phyloP scores from a whole-genome alignment of 2,113 vertebrate genomes.

The Montifringilla adamsi region DNA sequence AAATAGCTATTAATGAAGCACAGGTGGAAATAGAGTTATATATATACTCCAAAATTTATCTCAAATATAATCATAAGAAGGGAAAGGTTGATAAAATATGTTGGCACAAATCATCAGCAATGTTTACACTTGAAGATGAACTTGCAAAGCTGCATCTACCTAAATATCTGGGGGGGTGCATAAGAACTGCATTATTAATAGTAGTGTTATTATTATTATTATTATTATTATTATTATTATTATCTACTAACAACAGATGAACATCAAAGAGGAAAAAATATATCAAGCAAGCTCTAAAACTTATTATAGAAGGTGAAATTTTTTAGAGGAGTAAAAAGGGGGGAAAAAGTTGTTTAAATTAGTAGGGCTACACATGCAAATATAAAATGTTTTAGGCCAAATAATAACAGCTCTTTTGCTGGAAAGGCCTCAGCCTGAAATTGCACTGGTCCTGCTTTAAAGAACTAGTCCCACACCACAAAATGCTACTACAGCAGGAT shows the following conservation, averaged over 20 bases:
- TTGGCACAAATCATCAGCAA: neutral
- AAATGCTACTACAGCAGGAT: neutral
- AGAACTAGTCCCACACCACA: neutral
- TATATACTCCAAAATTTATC: neutral
- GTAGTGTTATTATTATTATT: neutral
- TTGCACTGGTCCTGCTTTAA: neutral
- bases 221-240: neutral
- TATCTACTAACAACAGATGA: neutral
- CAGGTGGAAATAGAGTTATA: neutral
- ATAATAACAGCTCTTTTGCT: neutral
- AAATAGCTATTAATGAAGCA: conserved; percentile 8
- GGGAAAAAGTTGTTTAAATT: neutral
- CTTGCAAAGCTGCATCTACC: neutral
- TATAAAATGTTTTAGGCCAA: neutral
- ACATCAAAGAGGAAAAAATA: neutral
- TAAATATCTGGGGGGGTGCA: neutral
- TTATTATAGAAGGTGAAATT: neutral
- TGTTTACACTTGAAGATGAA: neutral
- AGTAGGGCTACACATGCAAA: neutral
- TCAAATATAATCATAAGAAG: neutral
- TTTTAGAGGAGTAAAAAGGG: neutral
- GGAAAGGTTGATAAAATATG: neutral
- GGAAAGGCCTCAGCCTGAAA: neutral
- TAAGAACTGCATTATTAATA: neutral
- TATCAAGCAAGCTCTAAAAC: neutral